phyloP scores from a whole-genome alignment of 2,888 invertebrate species.

The Drosophila formosana region DNA sequence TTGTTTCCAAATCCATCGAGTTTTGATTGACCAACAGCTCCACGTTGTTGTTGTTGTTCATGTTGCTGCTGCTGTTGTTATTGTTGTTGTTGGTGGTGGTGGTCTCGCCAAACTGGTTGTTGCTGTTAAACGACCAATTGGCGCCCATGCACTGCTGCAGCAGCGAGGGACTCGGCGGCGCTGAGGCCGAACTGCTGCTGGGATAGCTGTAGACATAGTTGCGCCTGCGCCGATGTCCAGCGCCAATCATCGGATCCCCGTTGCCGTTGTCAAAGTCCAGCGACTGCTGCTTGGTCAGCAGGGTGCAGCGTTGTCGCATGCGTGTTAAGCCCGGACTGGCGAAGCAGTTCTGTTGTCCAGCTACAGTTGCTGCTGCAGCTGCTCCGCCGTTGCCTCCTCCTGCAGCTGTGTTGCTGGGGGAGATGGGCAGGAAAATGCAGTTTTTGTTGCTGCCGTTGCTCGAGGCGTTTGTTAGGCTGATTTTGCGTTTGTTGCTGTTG shows the following conservation, averaged over 20 bases:
- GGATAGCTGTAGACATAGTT: conserved; percentile 74
- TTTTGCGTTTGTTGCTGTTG: conserved; percentile 81
- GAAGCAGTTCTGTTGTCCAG: conserved; percentile 85
- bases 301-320: conserved; percentile 88
- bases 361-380: conserved; percentile 14
- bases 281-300: conserved; percentile 82
- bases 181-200: conserved; percentile 86
- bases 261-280: conserved; percentile 73
- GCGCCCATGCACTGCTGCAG: conserved; percentile 71
- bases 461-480: conserved; percentile 78
- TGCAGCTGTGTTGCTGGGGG: conserved; percentile 85
- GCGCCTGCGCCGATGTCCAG: conserved; percentile 72
- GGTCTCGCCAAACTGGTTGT: conserved; percentile 34
- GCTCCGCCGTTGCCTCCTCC: neutral
- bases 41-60: conserved; percentile 80
- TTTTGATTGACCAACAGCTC: conserved; percentile 81
- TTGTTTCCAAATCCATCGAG: conserved; percentile 83
- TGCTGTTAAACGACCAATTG: conserved; percentile 58
- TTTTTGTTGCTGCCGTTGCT: conserved; percentile 89
- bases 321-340: conserved; percentile 93
- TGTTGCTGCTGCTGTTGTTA: conserved; percentile 53
- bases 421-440: conserved; percentile 94
- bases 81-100: conserved; percentile 55
- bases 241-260: conserved; percentile 84
- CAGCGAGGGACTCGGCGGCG: conserved; percentile 88